Conservation (phyloP, 2,888 invertebrate species). For the Gonocerus acuteangulatus region DNA sequence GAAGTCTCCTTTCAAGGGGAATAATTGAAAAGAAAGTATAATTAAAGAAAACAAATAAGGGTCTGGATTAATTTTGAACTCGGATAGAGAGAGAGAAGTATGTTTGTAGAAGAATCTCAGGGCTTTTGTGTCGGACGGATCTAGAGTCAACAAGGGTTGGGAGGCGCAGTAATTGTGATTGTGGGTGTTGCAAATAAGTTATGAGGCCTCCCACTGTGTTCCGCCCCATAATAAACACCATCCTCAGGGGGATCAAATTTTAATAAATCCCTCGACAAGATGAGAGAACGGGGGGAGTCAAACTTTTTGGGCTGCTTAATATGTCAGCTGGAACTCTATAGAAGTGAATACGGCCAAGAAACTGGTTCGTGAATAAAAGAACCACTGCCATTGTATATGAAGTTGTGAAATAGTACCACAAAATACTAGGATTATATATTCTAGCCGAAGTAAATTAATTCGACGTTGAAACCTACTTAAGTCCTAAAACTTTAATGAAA, state of each 20-base stretch:
- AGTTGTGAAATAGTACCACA: too few relatives aligned
- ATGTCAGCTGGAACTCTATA: too few relatives aligned
- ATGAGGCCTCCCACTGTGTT: background rate
- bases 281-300: too few relatives aligned
- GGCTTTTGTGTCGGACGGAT: slow-evolving; percentile 2
- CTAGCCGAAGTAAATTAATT: too few relatives aligned
- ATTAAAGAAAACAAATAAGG: slow-evolving; percentile 21
- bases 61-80: background rate
- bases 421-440: too few relatives aligned
- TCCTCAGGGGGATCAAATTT: background rate
- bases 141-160: slow-evolving; percentile 9
- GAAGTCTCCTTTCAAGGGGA: background rate
- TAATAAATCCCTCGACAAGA: too few relatives aligned
- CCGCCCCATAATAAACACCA: background rate
- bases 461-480: too few relatives aligned
- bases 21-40: slow-evolving; percentile 8
- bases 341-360: too few relatives aligned
- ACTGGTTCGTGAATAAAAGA: too few relatives aligned
- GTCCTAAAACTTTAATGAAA: too few relatives aligned
- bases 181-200: slow-evolving; percentile 13
- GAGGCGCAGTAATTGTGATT: slow-evolving; percentile 3
- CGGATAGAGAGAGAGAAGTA: background rate
- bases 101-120: background rate
- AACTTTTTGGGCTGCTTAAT: too few relatives aligned
- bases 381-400: too few relatives aligned